Conservation (phyloP, 2,888 invertebrate species). For the Nowickia ferox region DNA sequence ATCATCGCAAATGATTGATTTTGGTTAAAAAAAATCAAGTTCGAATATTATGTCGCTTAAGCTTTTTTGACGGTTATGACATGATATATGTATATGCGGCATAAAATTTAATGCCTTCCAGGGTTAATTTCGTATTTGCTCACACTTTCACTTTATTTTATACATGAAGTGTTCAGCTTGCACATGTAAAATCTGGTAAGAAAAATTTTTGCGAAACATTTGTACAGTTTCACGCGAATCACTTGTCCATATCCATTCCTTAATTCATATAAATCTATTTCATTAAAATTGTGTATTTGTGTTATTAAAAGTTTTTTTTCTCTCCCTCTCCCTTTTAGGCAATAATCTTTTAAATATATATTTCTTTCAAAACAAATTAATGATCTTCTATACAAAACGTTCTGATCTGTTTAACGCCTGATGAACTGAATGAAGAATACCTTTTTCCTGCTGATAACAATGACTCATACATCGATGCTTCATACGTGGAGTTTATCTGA, state of each 20-base stretch:
- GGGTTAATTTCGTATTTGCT: too few relatives aligned
- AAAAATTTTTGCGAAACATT: too few relatives aligned
- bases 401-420: constrained; percentile 35
- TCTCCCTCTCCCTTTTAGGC: background rate
- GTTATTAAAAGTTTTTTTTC: background rate
- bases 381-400: constrained; percentile 35
- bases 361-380: constrained; percentile 14
- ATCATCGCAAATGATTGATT: too few relatives aligned
- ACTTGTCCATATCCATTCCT: background rate
- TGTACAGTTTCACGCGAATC: background rate
- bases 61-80: too few relatives aligned
- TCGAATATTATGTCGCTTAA: too few relatives aligned
- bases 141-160: too few relatives aligned
- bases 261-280: background rate
- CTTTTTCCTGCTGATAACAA: constrained; percentile 13
- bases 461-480: constrained; percentile 37
- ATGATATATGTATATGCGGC: too few relatives aligned
- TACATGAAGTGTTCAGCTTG: too few relatives aligned
- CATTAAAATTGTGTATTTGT: background rate
- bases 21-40: too few relatives aligned
- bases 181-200: too few relatives aligned
- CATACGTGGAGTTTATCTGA: background rate
- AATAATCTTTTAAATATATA: constrained; percentile 4
- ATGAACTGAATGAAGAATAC: constrained; percentile 5
- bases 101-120: too few relatives aligned